Base-by-base conservation (phyloP, 2,797 vertebrate species). In the Pseudomugil tenellus region DNA sequence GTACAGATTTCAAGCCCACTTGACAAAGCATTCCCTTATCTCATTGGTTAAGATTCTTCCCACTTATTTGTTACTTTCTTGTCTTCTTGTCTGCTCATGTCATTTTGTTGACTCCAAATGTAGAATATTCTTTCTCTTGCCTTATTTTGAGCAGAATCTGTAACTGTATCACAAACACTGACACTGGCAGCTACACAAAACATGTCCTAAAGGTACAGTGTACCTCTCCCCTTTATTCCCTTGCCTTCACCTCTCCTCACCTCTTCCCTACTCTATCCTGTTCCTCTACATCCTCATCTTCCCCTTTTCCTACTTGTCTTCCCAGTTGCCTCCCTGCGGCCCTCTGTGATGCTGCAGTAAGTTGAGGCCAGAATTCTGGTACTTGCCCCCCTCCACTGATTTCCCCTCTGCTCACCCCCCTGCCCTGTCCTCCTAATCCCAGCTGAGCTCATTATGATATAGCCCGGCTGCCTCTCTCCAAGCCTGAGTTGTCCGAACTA, bases 371-470 rank as follows among this genome's bases (percentile, higher is more conserved):
- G 89, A 87, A 84, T 89, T 89, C 87, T 90, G 78, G 83, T 91
- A 93, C 92, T 93, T 88, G 79, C 80, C 61, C n/a, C 70, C 76
- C 62, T 66, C 78, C 70, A 39, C 79, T 51, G 39, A 77, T 78
- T 81, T 89, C 85, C 83, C 92, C 94, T 94, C 95, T 95, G 95
- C 94, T 95, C 95, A 94, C 95, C 96, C 95, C 95, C 95, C 95
- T 96, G 96, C 96, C 95, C 96, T 98, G 97, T 98, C 97, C 97
- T 98, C 95, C 96, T 98, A 98, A 98, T 99, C 98, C 98, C 98
- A 98, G 95, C 94, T 98, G 98, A 97, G 96, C 98, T 98, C 98
- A 98, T 99, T 99, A 99, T 96, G 96, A 96, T 97, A 96, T 97
- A 98, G 97, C 96, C 97, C 94, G 95, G 93, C 96, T 97, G 97